Conservation (phyloP, 2,113 vertebrate species). For the Limanda limanda region DNA sequence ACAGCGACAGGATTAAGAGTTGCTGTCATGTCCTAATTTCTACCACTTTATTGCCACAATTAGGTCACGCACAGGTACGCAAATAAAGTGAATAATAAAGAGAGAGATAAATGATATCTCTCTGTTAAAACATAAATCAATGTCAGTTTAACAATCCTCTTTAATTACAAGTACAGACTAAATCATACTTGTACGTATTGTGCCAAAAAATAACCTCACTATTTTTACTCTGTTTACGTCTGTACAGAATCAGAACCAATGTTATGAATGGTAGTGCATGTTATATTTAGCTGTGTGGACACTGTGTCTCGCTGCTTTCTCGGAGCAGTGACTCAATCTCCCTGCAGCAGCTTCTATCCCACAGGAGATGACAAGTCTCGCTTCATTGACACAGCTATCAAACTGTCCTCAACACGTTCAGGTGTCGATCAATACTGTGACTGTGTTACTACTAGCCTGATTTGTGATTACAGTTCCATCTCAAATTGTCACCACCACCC, state of each 20-base stretch:
- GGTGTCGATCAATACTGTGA: constrained; percentile 33
- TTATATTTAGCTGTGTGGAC: not conserved
- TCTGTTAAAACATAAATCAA: not conserved
- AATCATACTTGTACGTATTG: too few relatives aligned
- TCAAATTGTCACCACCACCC: not conserved
- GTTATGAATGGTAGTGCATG: not conserved
- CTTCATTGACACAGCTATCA: constrained; percentile 40
- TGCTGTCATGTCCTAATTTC: constrained; percentile 4
- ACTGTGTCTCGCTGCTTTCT: not conserved
- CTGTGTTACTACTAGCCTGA: not conserved
- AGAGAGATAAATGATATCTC: not conserved
- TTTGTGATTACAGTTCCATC: not conserved
- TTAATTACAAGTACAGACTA: not conserved
- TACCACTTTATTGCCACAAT: constrained; percentile 23
- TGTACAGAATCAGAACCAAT: not conserved
- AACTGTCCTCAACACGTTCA: constrained; percentile 28
- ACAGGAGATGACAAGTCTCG: constrained; percentile 25
- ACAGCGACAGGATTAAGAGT: constrained; percentile 10
- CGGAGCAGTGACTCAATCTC: constrained; percentile 4
- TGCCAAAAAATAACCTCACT: not conserved
- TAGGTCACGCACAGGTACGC: constrained; percentile 34
- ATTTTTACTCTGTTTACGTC: not conserved
- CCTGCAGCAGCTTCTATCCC: constrained; percentile 27
- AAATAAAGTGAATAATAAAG: not conserved
- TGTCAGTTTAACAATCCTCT: not conserved